Percentiles rank a stretch among this genome's conserved stretches.
Evolutionary conservation across 2,888 invertebrate species (phyloP).

Genomic region (Ormyrus pomaceus): DNA sequence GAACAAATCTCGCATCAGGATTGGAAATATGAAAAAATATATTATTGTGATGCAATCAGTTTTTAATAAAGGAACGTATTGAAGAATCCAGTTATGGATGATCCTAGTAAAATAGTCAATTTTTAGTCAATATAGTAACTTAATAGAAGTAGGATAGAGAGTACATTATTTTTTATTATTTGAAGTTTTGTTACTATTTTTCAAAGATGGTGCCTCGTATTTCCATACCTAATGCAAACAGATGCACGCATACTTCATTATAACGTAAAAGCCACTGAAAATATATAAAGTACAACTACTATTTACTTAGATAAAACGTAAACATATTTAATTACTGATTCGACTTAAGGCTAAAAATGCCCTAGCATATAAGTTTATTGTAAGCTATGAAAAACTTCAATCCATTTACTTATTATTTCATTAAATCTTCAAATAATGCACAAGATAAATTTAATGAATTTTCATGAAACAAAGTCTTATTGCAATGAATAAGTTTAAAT

Average conservation of each 20-base stretch:
- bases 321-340: slow-evolving; percentile 67
- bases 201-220: slow-evolving; percentile 47
- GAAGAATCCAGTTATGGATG: slow-evolving; percentile 37
- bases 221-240: slow-evolving; percentile 54
- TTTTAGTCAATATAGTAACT: slow-evolving; percentile 52
- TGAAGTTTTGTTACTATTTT: slow-evolving; percentile 27
- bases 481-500: slow-evolving; percentile 38
- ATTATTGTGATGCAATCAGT: slow-evolving; percentile 52
- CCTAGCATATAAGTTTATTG: slow-evolving; percentile 66
- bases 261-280: slow-evolving; percentile 46
- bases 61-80: slow-evolving; percentile 46
- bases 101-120: slow-evolving; percentile 48
- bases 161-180: slow-evolving; percentile 37
- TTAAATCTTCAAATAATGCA: slow-evolving; percentile 57
- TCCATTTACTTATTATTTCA: slow-evolving; percentile 65
- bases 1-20: slow-evolving; percentile 54
- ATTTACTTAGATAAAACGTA: slow-evolving; percentile 69
- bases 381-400: slow-evolving; percentile 64
- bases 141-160: slow-evolving; percentile 41
- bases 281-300: slow-evolving; percentile 71
- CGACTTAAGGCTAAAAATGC: slow-evolving; percentile 64
- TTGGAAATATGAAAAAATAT: slow-evolving; percentile 52
- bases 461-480: slow-evolving; percentile 40
- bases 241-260: slow-evolving; percentile 51
- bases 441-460: slow-evolving; percentile 34